Percentiles rank a stretch among this genome's conserved stretches.
phyloP scores from a whole-genome alignment of 2,797 vertebrate genomes.

The Sebastes oblongus region DNA sequence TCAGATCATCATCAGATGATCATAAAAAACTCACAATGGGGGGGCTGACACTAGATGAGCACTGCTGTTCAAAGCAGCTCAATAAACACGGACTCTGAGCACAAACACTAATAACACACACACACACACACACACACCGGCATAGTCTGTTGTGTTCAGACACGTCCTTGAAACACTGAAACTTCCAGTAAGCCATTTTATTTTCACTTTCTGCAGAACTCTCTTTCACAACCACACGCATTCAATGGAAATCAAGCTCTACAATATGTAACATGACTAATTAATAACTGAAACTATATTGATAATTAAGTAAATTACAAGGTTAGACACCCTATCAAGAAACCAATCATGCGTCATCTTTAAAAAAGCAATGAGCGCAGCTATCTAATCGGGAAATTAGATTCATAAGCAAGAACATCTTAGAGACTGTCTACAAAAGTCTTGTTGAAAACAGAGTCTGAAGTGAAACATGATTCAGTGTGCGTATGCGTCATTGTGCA shows the following conservation, averaged over 20 bases:
- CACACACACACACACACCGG: neutral
- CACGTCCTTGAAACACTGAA: constrained; percentile 49
- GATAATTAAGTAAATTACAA: neutral
- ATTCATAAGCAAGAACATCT: too few species aligned
- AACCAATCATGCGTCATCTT: neutral
- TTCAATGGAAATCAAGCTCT: neutral
- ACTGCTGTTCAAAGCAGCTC: neutral
- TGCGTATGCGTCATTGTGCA: too few species aligned
- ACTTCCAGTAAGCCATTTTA: constrained; percentile 41
- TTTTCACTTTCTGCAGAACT: neutral
- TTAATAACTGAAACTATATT: neutral
- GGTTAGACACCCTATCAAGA: neutral
- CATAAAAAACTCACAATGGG: neutral
- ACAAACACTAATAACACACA: neutral
- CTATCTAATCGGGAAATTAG: too few species aligned
- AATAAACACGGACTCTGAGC: neutral
- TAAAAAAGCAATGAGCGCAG: too few species aligned
- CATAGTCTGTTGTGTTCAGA: constrained; percentile 59
- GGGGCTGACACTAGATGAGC: neutral
- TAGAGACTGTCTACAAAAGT: too few species aligned
- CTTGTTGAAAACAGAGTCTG: too few species aligned
- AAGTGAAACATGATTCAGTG: too few species aligned
- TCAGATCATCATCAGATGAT: neutral
- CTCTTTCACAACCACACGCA: constrained; percentile 1
- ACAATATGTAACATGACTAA: neutral